Conservation (phyloP, 2,113 vertebrate genomes). For the Galbula dea region DNA sequence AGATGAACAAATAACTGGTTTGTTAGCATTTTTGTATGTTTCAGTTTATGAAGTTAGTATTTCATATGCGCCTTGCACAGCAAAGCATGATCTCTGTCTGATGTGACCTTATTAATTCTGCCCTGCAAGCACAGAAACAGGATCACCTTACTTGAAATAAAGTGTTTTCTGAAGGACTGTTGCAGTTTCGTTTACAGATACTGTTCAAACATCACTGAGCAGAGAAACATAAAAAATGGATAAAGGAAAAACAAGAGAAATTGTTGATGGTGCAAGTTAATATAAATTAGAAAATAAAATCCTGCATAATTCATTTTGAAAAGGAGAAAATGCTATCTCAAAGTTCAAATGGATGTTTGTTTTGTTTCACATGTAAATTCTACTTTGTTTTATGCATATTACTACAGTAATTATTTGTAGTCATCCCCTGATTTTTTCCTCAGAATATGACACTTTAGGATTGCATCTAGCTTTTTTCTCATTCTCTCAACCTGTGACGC, state of each 20-base stretch:
- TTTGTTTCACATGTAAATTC: background rate
- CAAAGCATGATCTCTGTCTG: background rate
- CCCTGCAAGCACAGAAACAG: background rate
- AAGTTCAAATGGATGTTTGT: background rate
- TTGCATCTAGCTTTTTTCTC: background rate
- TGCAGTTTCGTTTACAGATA: background rate
- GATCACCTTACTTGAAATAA: background rate
- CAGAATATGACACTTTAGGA: background rate
- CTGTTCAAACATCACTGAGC: background rate
- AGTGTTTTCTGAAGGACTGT: too few species aligned
- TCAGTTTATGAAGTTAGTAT: background rate
- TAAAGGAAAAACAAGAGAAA: background rate
- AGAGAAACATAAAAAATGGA: background rate
- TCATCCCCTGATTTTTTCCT: background rate
- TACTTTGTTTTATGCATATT: background rate
- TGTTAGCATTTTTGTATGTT: background rate
- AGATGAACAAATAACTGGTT: background rate
- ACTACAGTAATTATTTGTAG: background rate
- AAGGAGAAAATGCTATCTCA: background rate
- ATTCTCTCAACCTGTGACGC: background rate
- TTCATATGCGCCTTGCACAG: fast-evolving
- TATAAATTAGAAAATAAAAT: background rate
- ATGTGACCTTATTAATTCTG: background rate
- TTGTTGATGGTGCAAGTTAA: background rate
- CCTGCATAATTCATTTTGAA: background rate